Evolutionary conservation across 2,113 vertebrate species (phyloP), one percentile per base, ranked within the genome.

Genomic region (Chunga burmeisteri): DNA sequence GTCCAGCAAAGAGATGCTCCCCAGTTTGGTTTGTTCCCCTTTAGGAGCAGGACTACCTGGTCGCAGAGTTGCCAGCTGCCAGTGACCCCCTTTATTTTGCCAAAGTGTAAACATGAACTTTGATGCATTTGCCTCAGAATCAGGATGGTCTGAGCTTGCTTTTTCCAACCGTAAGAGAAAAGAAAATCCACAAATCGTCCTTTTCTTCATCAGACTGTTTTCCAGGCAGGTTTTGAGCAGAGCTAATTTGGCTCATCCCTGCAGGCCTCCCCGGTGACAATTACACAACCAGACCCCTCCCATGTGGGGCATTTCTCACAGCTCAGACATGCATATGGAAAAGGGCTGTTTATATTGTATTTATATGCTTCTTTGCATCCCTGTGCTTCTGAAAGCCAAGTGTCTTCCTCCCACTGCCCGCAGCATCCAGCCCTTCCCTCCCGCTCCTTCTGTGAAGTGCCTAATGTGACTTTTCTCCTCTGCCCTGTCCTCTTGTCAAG

Each of bases 401-500:
- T 55, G 21, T 5, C 21, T 40, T 19, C 16, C 21, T 70, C 40
- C 50, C 5, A 1, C 56, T 79, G 59, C 42, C 74, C 12, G 0
- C 22, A 38, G 65, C 3, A 22, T 78, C 36, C 80, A 72, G 40
- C 13, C 27, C 34, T 89, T 84, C 34, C 32, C 15, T 90, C 42
- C 59, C 13, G 13, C 49, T 83, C 71, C 36, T 89, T 81, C 81
- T 72, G 47, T 5, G 50, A 83, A 62, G 58, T 34, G 46, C 86
- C 83, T 56, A 65, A 72, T 3, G 1, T 87, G 93, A 85, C 95
- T 93, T 94, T 94, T 81, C 89, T 96, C 89, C 86, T 92, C 77
- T 91, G 77, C 77, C 86, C 91, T 89, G 77, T 94, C 80, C 82
- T 73, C 73, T 85, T 93, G 86, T 92, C 93, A 82, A 70, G 86